These are phyloP conservation scores for Cyprinodon variegatus DNA, from an alignment of 2,113 vertebrate genomes.

Conservation along the genomic window DNA sequence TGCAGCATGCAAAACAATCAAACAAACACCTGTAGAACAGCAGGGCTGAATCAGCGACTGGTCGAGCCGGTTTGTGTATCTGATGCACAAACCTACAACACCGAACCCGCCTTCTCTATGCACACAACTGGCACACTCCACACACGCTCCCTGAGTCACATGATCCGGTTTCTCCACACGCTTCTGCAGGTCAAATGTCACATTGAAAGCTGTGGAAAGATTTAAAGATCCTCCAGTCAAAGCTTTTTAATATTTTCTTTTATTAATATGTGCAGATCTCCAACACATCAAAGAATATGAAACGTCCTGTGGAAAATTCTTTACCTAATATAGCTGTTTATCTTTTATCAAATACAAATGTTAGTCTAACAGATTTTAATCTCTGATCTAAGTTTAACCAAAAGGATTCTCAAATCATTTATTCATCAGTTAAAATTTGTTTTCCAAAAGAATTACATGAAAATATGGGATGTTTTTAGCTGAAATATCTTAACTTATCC, in stretches of 20 bases:
- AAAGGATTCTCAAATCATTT: not conserved
- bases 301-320: not conserved
- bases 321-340: not conserved
- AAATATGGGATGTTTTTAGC: too few species aligned
- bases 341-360: not conserved
- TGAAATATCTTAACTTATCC: too few species aligned
- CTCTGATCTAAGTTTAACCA: not conserved
- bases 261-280: not conserved
- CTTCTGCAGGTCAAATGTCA: conserved; percentile 51
- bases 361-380: not conserved
- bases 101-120: conserved; percentile 1
- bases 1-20: conserved; percentile 11
- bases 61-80: conserved; percentile 45
- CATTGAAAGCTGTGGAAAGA: conserved; percentile 15
- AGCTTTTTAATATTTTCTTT: not conserved
- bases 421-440: not conserved
- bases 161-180: conserved; percentile 23
- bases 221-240: not conserved
- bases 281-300: not conserved
- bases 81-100: conserved; percentile 25
- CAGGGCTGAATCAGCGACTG: conserved; percentile 48
- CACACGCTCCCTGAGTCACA: conserved; percentile 44
- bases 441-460: not conserved
- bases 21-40: conserved; percentile 27
- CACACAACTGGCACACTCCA: conserved; percentile 52